Conservation (phyloP, 2,888 invertebrate species). For the Anarsia innoxiella region DNA sequence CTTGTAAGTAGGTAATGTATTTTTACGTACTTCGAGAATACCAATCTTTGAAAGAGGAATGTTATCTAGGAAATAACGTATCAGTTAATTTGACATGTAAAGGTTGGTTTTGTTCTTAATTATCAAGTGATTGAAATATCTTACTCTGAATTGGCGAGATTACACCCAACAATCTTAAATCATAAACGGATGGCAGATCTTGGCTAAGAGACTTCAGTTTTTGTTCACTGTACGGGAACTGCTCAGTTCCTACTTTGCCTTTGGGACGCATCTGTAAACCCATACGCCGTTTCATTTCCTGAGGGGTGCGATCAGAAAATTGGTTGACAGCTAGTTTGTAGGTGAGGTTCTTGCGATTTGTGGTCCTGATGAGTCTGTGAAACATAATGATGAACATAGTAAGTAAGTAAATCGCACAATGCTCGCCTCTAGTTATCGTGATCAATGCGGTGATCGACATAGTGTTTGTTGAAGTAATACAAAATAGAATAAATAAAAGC, state of each 20-base stretch:
- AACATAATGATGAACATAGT: too few relatives aligned
- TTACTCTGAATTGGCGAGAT: slow-evolving; percentile 45
- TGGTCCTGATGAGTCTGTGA: slow-evolving; percentile 33
- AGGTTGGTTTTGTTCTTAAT: too few relatives aligned
- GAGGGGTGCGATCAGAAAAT: slow-evolving; percentile 47
- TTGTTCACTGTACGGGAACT: slow-evolving; percentile 41
- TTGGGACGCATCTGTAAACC: slow-evolving; percentile 32
- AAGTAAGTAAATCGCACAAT: too few relatives aligned
- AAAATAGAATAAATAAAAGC: too few relatives aligned
- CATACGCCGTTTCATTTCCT: slow-evolving; percentile 37
- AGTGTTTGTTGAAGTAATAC: too few relatives aligned
- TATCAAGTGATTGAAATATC: slow-evolving; percentile 10
- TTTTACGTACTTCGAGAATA: too few relatives aligned
- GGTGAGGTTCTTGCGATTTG: slow-evolving; percentile 37
- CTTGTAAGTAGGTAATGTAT: too few relatives aligned
- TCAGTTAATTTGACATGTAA: too few relatives aligned
- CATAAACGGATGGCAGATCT: slow-evolving; percentile 38
- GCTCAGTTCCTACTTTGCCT: slow-evolving; percentile 35
- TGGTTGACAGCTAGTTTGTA: slow-evolving; percentile 46
- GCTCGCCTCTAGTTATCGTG: too few relatives aligned
- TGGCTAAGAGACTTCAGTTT: slow-evolving; percentile 24
- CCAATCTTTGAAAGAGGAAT: too few relatives aligned
- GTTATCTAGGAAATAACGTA: too few relatives aligned
- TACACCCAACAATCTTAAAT: slow-evolving; percentile 39
- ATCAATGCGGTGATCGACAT: too few relatives aligned